These are phyloP conservation scores for Sus scrofa DNA, from an alignment of 2,113 vertebrate species.

Conservation along the genomic window T2T-Sscrofa CM000822.6:17581501-17582000, in stretches of 20 bases:
- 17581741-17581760: not conserved
- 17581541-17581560: constrained; percentile 26
- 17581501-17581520: not conserved
- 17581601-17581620: constrained; percentile 7
- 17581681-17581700: not conserved
- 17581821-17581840: not conserved
- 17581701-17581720: not conserved
- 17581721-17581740: not conserved
- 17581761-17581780: not conserved
- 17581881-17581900: not conserved
- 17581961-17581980: not conserved
- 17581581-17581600: constrained; percentile 36
- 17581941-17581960: not conserved
- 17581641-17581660: not conserved
- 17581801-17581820: not conserved
- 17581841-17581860: not conserved
- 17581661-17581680: constrained; percentile 49
- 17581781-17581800: not conserved
- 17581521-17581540: constrained; percentile 63
- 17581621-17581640: not conserved
- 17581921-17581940: not conserved
- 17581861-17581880: not conserved
- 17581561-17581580: constrained; percentile 55
- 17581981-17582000: not conserved
- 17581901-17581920: not conserved